These are phyloP conservation scores for Porites evermanni DNA, from an alignment of 92 coral and sea anemone genomes.

Conservation along the genomic window DNA sequence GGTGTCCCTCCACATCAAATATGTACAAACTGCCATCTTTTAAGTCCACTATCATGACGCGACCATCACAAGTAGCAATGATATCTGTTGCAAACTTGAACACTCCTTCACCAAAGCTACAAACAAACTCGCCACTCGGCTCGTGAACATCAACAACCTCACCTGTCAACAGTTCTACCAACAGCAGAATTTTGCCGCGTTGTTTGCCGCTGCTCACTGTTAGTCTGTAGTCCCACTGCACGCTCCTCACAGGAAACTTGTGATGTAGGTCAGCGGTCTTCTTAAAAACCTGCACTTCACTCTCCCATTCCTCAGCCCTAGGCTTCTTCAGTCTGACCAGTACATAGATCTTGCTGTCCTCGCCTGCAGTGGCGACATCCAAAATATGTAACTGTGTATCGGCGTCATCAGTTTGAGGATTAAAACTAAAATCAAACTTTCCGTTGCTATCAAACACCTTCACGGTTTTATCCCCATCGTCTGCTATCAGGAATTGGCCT, in stretches of 20 bases:
- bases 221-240: background rate
- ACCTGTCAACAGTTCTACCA: background rate
- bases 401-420: background rate
- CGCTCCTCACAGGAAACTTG: background rate
- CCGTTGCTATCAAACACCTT: constrained; percentile 1
- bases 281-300: background rate
- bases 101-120: too few relatives aligned
- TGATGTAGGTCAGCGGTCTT: background rate
- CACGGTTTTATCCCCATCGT: background rate
- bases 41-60: too few relatives aligned
- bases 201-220: background rate
- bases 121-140: too few relatives aligned
- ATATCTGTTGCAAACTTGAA: too few relatives aligned
- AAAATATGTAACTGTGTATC: background rate
- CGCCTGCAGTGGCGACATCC: constrained; percentile 6
- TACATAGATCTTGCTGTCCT: background rate
- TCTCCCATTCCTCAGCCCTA: background rate
- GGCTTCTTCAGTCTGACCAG: background rate
- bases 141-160: too few relatives aligned
- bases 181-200: too few relatives aligned
- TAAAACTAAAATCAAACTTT: background rate
- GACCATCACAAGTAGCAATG: too few relatives aligned
- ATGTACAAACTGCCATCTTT: too few relatives aligned
- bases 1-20: too few relatives aligned
- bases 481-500: background rate